These are phyloP conservation scores for Linnaemya tessellans DNA, from an alignment of 2,888 invertebrate species.

Conservation along the genomic window DNA sequence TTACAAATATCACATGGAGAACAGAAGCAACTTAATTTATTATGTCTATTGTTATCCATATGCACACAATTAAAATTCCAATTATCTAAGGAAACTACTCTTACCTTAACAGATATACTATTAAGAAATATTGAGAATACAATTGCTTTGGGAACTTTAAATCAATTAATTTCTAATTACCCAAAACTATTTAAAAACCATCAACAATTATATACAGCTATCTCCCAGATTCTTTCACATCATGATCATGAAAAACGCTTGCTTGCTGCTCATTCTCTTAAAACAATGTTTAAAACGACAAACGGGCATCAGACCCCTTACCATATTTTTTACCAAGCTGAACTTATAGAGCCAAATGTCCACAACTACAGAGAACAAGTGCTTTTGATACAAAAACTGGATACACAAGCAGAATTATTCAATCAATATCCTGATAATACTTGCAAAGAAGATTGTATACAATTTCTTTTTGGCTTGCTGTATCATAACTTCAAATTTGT, in stretches of 20 bases:
- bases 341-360: constrained; percentile 88
- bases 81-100: constrained; percentile 59
- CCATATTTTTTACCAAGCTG: constrained; percentile 88
- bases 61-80: constrained; percentile 84
- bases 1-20: constrained; percentile 19
- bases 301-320: constrained; percentile 84
- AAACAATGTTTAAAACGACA: constrained; percentile 84
- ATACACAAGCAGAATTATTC: constrained; percentile 86
- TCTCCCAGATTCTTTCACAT: constrained; percentile 29
- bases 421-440: constrained; percentile 83
- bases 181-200: constrained; percentile 81
- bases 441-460: constrained; percentile 88
- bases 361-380: constrained; percentile 92
- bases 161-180: constrained; percentile 83
- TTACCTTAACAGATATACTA: constrained; percentile 26
- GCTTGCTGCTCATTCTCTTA: constrained; percentile 89
- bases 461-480: constrained; percentile 91
- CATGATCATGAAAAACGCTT: constrained; percentile 88
- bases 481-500: constrained; percentile 94
- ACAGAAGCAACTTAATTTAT: constrained; percentile 82
- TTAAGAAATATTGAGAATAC: constrained; percentile 74
- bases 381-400: constrained; percentile 89
- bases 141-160: constrained; percentile 78
- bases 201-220: neutral
- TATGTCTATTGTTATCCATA: constrained; percentile 83